A percentile compares a stretch with the other conserved stretches of the same genome.
These are phyloP conservation scores for Agrochola lota DNA, from an alignment of 2,888 invertebrate genomes.

Conservation along the genomic window DNA sequence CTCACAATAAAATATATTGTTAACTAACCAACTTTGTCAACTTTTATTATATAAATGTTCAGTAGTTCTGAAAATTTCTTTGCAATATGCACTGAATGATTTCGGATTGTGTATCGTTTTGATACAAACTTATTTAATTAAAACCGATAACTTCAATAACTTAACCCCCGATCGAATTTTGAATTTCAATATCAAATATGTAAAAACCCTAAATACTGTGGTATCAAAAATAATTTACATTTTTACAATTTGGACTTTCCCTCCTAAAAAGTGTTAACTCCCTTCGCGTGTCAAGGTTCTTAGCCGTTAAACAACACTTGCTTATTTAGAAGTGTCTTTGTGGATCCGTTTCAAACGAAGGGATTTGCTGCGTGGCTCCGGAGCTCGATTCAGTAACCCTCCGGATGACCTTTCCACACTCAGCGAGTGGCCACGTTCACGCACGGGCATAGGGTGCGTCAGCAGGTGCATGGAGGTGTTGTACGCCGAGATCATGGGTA, in stretches of 20 bases:
- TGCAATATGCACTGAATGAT: neutral
- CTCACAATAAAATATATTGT: neutral
- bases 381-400: slow-evolving; percentile 71
- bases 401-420: slow-evolving; percentile 80
- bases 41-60: neutral
- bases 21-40: slow-evolving; percentile 7
- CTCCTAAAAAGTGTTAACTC: slow-evolving; percentile 13
- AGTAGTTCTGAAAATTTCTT: too few species aligned
- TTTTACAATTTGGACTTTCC: slow-evolving; percentile 50
- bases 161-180: neutral
- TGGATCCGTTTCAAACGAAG: slow-evolving; percentile 80
- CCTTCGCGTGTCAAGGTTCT: slow-evolving; percentile 4
- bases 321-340: slow-evolving; percentile 73
- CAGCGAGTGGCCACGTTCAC: slow-evolving; percentile 83
- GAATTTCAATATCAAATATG: slow-evolving; percentile 46
- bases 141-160: neutral
- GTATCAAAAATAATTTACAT: slow-evolving; percentile 76
- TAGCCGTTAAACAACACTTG: slow-evolving; percentile 21
- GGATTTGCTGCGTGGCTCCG: slow-evolving; percentile 85
- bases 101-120: neutral
- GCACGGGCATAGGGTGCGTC: slow-evolving; percentile 69
- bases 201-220: slow-evolving; percentile 57
- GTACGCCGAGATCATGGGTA: slow-evolving; percentile 72
- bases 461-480: slow-evolving; percentile 70
- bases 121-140: neutral